phyloP scores from a whole-genome alignment of 2,888 invertebrate genomes.

The Eurytoma californica region DNA sequence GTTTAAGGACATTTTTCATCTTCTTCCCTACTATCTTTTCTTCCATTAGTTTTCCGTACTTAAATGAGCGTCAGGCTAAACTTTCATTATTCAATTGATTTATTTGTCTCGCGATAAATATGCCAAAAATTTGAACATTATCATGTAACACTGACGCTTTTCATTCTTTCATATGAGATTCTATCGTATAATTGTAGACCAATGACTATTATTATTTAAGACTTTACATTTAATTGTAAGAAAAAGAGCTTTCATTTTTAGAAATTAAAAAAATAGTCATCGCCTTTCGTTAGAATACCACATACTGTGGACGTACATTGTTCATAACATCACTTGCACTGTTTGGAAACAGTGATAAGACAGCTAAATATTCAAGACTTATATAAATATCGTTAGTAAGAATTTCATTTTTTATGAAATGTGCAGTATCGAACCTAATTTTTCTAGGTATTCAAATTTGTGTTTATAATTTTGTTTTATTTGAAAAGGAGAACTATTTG shows the following conservation, averaged over 20 bases:
- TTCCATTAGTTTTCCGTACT: constrained; percentile 24
- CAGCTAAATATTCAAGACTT: constrained; percentile 42
- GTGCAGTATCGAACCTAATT: constrained; percentile 43
- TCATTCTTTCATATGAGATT: not conserved
- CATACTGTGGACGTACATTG: constrained; percentile 25
- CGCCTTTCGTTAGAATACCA: constrained; percentile 18
- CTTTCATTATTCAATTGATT: not conserved
- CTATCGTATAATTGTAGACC: constrained; percentile 64
- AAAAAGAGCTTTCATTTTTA: constrained; percentile 32
- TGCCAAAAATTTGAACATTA: constrained; percentile 26
- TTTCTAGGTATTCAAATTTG: constrained; percentile 43
- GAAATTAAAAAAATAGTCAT: constrained; percentile 16
- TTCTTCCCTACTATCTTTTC: not conserved
- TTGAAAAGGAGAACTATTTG: constrained; percentile 25
- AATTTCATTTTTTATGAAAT: constrained; percentile 23
- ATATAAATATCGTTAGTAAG: constrained; percentile 21
- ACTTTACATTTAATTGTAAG: constrained; percentile 43
- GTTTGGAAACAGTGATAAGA: constrained; percentile 47
- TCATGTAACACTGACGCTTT: constrained; percentile 1
- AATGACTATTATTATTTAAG: constrained; percentile 72
- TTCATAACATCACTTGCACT: constrained; percentile 39
- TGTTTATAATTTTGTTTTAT: constrained; percentile 25
- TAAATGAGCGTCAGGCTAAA: constrained; percentile 3
- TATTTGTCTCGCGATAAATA: not conserved
- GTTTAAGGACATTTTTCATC: constrained; percentile 9